Conservation (phyloP, 2,113 vertebrate species). For the Alaudala cheleensis region DNA sequence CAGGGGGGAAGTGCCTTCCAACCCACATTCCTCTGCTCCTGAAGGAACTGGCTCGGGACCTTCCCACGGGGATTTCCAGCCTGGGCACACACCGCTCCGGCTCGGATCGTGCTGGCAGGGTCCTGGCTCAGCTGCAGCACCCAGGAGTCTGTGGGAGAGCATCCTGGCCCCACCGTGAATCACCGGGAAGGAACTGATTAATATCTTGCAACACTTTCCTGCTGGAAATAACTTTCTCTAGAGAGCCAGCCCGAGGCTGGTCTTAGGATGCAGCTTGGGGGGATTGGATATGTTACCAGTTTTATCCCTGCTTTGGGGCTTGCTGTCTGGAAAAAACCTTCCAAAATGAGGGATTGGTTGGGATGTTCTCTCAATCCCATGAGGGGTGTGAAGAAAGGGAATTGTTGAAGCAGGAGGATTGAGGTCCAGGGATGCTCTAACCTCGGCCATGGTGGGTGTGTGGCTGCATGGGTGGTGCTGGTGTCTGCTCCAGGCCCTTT, state of each 20-base stretch:
- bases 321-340: not conserved
- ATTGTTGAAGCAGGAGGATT: not conserved
- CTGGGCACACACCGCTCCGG: not conserved
- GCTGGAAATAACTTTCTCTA: conserved; percentile 37
- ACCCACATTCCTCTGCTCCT: not conserved
- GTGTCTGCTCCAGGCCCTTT: not conserved
- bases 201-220: not conserved
- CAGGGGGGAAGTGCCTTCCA: not conserved
- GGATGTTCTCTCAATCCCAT: not conserved
- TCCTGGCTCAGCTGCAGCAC: not conserved
- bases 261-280: fast-evolving
- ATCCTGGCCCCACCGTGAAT: not conserved
- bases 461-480: fast-evolving
- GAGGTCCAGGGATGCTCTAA: not conserved
- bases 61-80: conserved; percentile 65
- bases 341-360: not conserved
- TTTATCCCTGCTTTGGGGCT: not conserved
- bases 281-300: not conserved
- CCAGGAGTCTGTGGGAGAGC: not conserved
- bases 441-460: fast-evolving
- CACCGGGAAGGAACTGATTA: conserved; percentile 21
- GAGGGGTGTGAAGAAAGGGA: not conserved
- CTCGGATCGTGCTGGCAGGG: not conserved
- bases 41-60: not conserved
- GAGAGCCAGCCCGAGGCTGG: not conserved